A percentile compares a stretch with the other conserved stretches of the same genome.
phyloP scores from a whole-genome alignment of 1,140 invertebrate species.

The Leucophenga varia region DNA sequence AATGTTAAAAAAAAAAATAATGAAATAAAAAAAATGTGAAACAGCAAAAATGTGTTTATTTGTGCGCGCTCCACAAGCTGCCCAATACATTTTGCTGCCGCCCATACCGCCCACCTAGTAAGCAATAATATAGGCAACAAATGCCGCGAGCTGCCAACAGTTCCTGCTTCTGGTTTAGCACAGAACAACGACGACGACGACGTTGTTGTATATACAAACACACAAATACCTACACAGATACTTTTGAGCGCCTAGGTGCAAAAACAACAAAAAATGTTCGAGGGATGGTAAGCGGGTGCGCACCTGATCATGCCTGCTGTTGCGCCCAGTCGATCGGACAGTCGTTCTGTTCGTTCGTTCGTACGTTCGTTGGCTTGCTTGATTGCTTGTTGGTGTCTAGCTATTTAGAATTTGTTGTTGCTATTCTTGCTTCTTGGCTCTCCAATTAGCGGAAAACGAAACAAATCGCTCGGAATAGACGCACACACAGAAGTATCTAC shows the following conservation, averaged over 20 bases:
- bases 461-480: constrained; percentile 26
- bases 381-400: constrained; percentile 9
- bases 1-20: constrained; percentile 13
- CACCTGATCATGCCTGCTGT: constrained; percentile 25
- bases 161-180: constrained; percentile 46
- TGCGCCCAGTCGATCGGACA: too few relatives aligned
- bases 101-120: constrained; percentile 7
- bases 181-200: constrained; percentile 10
- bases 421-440: constrained; percentile 13
- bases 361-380: too few relatives aligned
- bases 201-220: constrained; percentile 13
- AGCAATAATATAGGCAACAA: constrained; percentile 5
- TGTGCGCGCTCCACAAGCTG: constrained; percentile 18
- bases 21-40: neutral
- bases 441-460: constrained; percentile 45
- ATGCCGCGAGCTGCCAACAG: constrained; percentile 30
- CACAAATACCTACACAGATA: constrained; percentile 1
- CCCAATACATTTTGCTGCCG: neutral
- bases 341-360: too few relatives aligned
- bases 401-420: too few relatives aligned
- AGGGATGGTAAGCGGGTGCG: constrained; percentile 11
- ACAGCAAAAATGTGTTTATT: constrained; percentile 25
- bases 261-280: constrained; percentile 8
- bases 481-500: constrained; percentile 11
- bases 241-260: neutral